Conservation (phyloP, 2,113 vertebrate species). For the Paradisaea rubra region DNA sequence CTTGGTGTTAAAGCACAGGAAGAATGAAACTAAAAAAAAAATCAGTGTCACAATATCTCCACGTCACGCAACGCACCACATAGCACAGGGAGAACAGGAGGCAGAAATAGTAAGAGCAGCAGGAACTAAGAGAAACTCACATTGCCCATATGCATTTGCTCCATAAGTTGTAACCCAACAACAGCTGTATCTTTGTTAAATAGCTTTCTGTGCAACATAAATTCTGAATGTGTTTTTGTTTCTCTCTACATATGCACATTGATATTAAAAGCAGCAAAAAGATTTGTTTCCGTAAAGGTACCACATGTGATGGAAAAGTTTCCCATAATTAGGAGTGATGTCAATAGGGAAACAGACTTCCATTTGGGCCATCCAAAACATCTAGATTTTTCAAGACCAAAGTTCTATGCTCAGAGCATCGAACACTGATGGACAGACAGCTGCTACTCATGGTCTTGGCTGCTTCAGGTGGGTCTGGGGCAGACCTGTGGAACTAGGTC, state of each 20-base stretch:
- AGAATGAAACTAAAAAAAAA: not conserved
- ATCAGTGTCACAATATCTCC: not conserved
- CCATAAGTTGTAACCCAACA: not conserved
- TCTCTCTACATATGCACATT: fast-evolving
- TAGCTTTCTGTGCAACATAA: not conserved
- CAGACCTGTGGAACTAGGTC: not conserved
- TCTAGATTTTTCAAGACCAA: not conserved
- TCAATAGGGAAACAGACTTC: not conserved
- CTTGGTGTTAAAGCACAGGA: not conserved
- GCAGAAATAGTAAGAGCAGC: not conserved
- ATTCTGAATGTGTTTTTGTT: not conserved
- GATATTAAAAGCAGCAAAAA: not conserved
- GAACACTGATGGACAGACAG: not conserved
- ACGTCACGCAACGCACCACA: fast-evolving
- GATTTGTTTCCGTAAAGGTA: not conserved
- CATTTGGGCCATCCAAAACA: not conserved
- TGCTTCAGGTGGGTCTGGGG: not conserved
- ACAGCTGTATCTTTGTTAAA: not conserved
- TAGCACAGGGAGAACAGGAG: not conserved
- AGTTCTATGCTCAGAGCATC: not conserved
- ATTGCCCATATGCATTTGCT: not conserved
- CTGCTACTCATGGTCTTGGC: not conserved
- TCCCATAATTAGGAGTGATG: not conserved
- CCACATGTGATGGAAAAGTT: not conserved
- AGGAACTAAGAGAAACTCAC: not conserved